These are phyloP conservation scores for Solenodon paradoxus DNA, from an alignment of 2,113 vertebrate species.

Conservation along the genomic window DNA sequence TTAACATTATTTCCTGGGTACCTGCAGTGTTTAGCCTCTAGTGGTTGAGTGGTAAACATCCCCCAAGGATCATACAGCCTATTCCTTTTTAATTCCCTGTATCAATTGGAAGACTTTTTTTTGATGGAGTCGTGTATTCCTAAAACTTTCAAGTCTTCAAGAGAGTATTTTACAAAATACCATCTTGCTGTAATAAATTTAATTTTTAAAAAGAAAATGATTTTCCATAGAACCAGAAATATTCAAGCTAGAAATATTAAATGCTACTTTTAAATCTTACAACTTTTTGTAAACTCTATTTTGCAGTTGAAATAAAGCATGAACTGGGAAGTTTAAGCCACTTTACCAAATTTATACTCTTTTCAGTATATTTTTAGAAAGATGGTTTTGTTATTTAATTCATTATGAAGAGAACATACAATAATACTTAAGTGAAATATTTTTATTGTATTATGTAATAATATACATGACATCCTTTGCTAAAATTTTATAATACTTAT, in stretches of 20 bases:
- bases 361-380: background rate
- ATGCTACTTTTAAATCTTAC: background rate
- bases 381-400: background rate
- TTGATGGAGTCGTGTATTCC: background rate
- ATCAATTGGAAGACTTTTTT: no score
- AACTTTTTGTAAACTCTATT: background rate
- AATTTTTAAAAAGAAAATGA: background rate
- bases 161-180: background rate
- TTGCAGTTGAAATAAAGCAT: slow-evolving; percentile 30
- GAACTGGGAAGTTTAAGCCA: background rate
- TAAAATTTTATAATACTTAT: background rate
- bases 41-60: background rate
- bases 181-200: background rate
- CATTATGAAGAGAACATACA: background rate
- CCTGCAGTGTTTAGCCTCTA: background rate
- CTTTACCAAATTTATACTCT: background rate
- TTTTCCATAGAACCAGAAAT: background rate
- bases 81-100: background rate
- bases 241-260: slow-evolving; percentile 12
- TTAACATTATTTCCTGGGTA: background rate
- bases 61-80: accelerated
- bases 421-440: background rate
- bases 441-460: background rate
- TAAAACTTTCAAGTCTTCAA: background rate
- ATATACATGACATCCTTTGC: background rate